These are phyloP conservation scores for Nycticorax nycticorax DNA, from an alignment of 2,113 vertebrate species.

Conservation along the genomic window DNA sequence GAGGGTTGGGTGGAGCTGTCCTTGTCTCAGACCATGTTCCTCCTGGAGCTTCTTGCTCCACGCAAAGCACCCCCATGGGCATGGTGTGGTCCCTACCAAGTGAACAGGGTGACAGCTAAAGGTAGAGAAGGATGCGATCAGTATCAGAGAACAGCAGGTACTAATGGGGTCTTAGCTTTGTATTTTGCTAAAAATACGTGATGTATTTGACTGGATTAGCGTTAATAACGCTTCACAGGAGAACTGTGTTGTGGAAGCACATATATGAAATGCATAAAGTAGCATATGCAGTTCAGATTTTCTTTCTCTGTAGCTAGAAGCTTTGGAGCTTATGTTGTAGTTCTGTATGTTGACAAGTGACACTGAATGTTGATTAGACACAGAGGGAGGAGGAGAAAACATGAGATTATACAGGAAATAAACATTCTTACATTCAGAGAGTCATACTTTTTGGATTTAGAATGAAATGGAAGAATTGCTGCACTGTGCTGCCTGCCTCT, in stretches of 20 bases:
- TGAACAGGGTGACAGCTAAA: not conserved
- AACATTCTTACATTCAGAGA: not conserved
- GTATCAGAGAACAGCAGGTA: not conserved
- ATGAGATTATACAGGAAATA: not conserved
- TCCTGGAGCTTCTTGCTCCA: not conserved
- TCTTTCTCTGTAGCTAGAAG: not conserved
- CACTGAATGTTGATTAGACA: not conserved
- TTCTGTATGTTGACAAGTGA: not conserved
- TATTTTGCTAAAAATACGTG: not conserved
- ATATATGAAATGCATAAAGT: not conserved
- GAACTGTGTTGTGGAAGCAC: not conserved
- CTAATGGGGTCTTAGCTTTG: not conserved
- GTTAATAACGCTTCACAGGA: not conserved
- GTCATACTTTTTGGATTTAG: not conserved
- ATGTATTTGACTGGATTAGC: not conserved
- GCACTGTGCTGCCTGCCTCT: not conserved
- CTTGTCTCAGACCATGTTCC: not conserved
- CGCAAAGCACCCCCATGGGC: not conserved
- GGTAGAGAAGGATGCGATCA: not conserved
- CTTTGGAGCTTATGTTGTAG: not conserved
- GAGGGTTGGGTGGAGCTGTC: not conserved
- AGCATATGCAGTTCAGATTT: not conserved
- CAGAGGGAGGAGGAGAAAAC: not conserved
- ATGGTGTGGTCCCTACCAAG: not conserved
- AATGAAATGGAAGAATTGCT: not conserved